Conservation (phyloP, 2,113 vertebrate genomes). For the Ciconia stormi region DNA sequence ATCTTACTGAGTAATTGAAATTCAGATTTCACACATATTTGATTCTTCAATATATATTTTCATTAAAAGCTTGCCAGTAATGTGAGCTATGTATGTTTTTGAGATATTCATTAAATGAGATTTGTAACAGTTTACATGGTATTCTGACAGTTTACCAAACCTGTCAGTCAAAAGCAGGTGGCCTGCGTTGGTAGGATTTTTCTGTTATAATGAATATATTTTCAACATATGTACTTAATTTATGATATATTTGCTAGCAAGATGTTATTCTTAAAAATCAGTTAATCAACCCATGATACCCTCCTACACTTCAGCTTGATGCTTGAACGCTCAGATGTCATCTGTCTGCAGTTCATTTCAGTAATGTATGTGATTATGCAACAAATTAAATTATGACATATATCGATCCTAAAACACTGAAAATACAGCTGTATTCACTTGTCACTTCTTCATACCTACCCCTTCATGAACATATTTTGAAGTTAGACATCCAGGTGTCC, state of each 20-base stretch:
- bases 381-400: neutral
- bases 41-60: slow-evolving; percentile 42
- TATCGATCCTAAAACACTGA: neutral
- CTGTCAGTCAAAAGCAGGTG: slow-evolving; percentile 62
- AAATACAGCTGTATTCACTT: neutral
- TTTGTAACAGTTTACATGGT: slow-evolving; percentile 62
- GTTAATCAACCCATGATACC: neutral
- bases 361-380: neutral
- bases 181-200: slow-evolving; percentile 33
- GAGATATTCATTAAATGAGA: slow-evolving; percentile 41
- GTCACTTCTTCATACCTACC: neutral
- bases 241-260: neutral
- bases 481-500: neutral
- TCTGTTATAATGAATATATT: slow-evolving; percentile 22
- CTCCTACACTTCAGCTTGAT: neutral
- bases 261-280: slow-evolving; percentile 4
- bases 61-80: slow-evolving; percentile 47
- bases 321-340: neutral
- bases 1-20: slow-evolving; percentile 19
- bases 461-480: neutral
- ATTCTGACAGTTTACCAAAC: slow-evolving; percentile 57
- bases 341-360: neutral
- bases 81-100: slow-evolving; percentile 32
- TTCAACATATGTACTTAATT: slow-evolving; percentile 7
- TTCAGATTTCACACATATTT: slow-evolving; percentile 20